These are phyloP conservation scores for Hassar affinis DNA, from an alignment of 2,113 vertebrate species.

Conservation along the genomic window DNA sequence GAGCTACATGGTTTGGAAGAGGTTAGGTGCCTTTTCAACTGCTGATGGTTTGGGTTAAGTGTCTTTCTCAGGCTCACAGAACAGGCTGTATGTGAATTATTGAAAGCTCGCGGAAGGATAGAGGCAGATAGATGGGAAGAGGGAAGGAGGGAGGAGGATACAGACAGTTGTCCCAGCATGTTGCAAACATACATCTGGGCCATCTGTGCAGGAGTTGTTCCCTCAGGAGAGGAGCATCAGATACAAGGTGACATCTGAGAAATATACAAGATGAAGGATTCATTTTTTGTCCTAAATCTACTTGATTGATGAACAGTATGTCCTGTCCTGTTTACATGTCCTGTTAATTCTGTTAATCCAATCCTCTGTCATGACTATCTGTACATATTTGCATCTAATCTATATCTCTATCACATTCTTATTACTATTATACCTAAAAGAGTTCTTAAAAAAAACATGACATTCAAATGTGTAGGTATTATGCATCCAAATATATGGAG, in stretches of 20 bases:
- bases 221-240: conserved; percentile 28
- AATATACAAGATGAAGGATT: conserved; percentile 33
- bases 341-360: conserved; percentile 19
- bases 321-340: conserved; percentile 5
- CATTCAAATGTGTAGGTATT: not conserved
- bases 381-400: not conserved
- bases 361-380: not conserved
- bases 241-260: conserved; percentile 47
- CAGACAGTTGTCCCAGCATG: conserved; percentile 10
- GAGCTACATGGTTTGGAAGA: conserved; percentile 4
- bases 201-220: conserved; percentile 37
- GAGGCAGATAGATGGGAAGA: conserved; percentile 2
- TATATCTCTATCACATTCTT: not conserved
- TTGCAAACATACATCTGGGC: conserved; percentile 29
- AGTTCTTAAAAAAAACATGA: not conserved
- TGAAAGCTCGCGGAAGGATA: conserved; percentile 17
- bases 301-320: conserved; percentile 57
- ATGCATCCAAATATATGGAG: not conserved
- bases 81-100: conserved; percentile 29
- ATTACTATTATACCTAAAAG: not conserved
- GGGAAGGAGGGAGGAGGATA: not conserved
- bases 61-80: not conserved
- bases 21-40: conserved; percentile 20
- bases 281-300: conserved; percentile 54
- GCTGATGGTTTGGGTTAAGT: conserved; percentile 19